Evolutionary conservation across 2,113 vertebrate species (phyloP).

Genomic region (Sitta europaea): DNA sequence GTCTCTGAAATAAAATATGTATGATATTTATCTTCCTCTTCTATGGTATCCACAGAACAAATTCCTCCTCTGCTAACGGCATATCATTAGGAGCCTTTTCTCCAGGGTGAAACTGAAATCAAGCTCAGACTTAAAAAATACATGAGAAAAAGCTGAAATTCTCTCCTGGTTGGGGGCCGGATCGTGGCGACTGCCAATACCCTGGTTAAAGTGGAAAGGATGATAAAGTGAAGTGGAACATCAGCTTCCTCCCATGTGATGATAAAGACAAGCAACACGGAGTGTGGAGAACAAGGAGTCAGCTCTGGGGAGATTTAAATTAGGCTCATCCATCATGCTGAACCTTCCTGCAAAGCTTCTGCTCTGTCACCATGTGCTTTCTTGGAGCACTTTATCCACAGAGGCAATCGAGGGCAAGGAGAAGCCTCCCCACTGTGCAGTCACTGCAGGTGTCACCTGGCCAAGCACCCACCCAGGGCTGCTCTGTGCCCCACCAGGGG

Average conservation of each 20-base stretch:
- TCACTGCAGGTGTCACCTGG: fast-evolving
- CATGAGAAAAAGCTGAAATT: conserved; percentile 20
- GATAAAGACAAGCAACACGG: conserved; percentile 37
- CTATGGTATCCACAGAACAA: conserved; percentile 20
- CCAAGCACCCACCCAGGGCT: no score
- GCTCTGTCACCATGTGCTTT: neutral
- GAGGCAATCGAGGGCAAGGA: neutral
- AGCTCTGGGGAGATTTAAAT: conserved; percentile 59
- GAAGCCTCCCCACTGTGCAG: neutral
- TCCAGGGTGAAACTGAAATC: conserved; percentile 13
- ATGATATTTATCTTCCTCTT: conserved; percentile 52
- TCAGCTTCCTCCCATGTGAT: conserved; percentile 30
- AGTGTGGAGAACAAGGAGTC: conserved; percentile 34
- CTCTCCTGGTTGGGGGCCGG: neutral
- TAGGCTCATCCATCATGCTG: conserved; percentile 54
- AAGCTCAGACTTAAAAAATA: conserved; percentile 31
- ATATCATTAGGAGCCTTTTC: conserved; percentile 23
- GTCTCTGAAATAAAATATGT: conserved; percentile 40
- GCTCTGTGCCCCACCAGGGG: no score
- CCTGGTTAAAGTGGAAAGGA: conserved; percentile 2
- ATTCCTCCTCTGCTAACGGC: neutral
- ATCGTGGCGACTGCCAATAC: neutral
- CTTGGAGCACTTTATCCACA: neutral
- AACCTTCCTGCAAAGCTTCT: neutral
- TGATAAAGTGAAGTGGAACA: conserved; percentile 41